Evolutionary conservation across 2,113 vertebrate genomes (phyloP), one percentile per base, ranked within the genome.

Genomic region (Chlorodrepanis virens): DNA sequence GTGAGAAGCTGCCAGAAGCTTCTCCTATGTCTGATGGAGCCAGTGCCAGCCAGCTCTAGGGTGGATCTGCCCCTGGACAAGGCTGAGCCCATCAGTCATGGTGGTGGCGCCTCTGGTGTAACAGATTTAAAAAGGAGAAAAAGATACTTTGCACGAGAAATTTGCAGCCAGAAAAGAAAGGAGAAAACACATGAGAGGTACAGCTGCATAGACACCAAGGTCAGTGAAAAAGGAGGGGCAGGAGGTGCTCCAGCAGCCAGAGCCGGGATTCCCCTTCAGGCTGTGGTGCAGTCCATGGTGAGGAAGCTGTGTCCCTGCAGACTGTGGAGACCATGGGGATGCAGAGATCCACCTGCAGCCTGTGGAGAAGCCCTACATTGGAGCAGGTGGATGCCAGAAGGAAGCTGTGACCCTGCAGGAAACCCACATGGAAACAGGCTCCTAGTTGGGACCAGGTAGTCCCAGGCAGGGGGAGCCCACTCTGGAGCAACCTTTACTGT

Each of bases 51-150:
- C 45, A 27, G 44, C 33, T 67, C 39, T 4, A 15, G 40, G 40
- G 23, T 31, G 40, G 39, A 31, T 17, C 24, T 44, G 17, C 23
- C 24, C 11, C 16, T 53, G 39, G 45, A 19, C 11, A 60, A 31
- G 61, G n/a, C 20, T 29, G 11, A 68, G 61, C 9, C 33, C 29
- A 10, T 10, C 13, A 22, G 11, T 29, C 6, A 2, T 7, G 29
- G 39, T 18, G 21, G n/a, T 31, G 42, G 25, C 2, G 1, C 6
- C 10, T 24, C 44, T 0, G 0, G 21, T 7, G 7, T 10, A 44
- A 29, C 14, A 27, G 3, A 42, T 28, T 49, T 28, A 6, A 37
- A 37, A 37, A 50, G 18, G 18, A 21, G 6, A 19, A 23, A 50
- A 57, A 33, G 3, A 12, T 11, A 28, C 14, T 33, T 25, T 1